A percentile compares a stretch with the other conserved stretches of the same genome.
Evolutionary conservation across 2,113 vertebrate genomes (phyloP).

Genomic region (Tachysurus fulvidraco): DNA sequence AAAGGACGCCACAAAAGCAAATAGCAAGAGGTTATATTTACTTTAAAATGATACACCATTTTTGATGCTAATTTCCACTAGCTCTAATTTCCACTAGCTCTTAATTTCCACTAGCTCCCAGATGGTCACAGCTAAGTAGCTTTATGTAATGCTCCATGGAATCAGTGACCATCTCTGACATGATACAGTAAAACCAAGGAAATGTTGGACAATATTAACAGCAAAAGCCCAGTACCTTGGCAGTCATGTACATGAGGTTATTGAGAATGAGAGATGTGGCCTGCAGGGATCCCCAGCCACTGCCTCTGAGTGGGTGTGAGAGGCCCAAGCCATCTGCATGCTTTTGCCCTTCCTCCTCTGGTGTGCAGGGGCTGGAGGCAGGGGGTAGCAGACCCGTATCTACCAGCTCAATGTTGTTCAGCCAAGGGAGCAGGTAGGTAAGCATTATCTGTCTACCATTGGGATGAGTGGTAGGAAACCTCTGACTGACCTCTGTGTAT

Average conservation of each 20-base stretch:
- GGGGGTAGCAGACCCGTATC: constrained; percentile 93
- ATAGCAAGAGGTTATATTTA: not conserved
- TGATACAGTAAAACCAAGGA: not conserved
- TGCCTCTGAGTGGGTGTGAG: constrained; percentile 84
- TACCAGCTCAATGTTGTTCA: constrained; percentile 94
- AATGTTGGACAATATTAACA: not conserved
- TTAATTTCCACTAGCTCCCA: too few species aligned
- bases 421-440: constrained; percentile 95
- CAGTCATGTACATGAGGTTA: constrained; percentile 99
- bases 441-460: constrained; percentile 98
- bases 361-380: constrained; percentile 89
- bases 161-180: not conserved
- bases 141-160: not conserved
- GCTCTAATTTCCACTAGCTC: not conserved
- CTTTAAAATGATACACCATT: not conserved
- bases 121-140: too few species aligned
- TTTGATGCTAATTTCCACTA: not conserved
- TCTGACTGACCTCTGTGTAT: constrained; percentile 88
- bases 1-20: not conserved
- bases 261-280: constrained; percentile 95
- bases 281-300: constrained; percentile 94
- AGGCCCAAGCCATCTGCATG: constrained; percentile 72
- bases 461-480: constrained; percentile 93
- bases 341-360: constrained; percentile 84
- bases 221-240: constrained; percentile 79